Evolutionary conservation across 2,797 vertebrate species (phyloP), one percentile per base, ranked within the genome.

Genomic region (Acanthis flammea): DNA sequence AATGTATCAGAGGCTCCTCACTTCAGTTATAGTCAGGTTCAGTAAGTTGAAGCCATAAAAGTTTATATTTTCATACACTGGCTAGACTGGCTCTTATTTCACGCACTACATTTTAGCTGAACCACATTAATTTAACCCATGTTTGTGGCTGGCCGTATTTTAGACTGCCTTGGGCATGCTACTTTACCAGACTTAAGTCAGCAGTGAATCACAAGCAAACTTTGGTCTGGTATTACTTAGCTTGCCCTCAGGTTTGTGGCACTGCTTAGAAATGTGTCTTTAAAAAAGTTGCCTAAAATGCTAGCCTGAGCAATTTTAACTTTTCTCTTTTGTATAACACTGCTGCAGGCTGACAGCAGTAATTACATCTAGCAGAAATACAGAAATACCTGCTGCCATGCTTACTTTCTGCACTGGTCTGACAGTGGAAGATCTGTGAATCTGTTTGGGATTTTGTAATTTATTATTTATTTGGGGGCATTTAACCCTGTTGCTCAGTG

Each of bases 111-210:
- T 91, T 93, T 96, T 89, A 93, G 65, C 86, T 80, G 78, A 93
- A 68, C 61, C 42, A 83, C 75, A 94, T 93, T 92, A 93, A 96
- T 92, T 92, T 93, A 88, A 93, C 72, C 72, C 62, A 13, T 94
- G 65, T 94, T 93, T 96, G 84, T 93, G 37, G 33, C 45, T 91
- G 84, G 31, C 28, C 9, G 4, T 92, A 86, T 92, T 95, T 96
- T 33, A 94, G 50, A 68, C n/a, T 89, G 85, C 89, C 84, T 92
- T 95, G 41, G 58, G 91, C 87, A 75, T 55, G 31, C 41, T 91
- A 15, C 44, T 91, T 95, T 74, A 77, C 89, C 79, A 91, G 75
- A 90, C 74, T 91, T 93, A 88, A 96, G 72, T 86, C 65, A 76
- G 72, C 78, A 92, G 65, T 89, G 88, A 95, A 94, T 96, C 87